phyloP scores from a whole-genome alignment of 2,888 invertebrate species.

The Caenorhabditis uteleia region DNA sequence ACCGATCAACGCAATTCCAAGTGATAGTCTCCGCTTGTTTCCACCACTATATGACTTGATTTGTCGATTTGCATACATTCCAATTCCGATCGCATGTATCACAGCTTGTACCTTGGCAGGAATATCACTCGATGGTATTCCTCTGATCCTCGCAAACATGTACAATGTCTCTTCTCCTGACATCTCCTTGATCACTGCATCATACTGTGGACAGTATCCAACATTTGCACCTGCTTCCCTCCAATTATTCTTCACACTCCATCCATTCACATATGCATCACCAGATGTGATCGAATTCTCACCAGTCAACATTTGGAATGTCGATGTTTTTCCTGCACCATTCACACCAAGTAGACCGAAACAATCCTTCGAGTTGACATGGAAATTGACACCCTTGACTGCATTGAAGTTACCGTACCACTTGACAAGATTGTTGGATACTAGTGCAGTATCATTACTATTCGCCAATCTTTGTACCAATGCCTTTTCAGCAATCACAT shows the following conservation, averaged over 20 bases:
- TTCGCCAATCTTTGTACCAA: slow-evolving; percentile 24
- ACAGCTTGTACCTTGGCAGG: slow-evolving; percentile 44
- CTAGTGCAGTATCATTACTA: slow-evolving; percentile 27
- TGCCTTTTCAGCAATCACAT: slow-evolving; percentile 57
- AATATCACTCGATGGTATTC: slow-evolving; percentile 71
- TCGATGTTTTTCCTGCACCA: slow-evolving; percentile 65
- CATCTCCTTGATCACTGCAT: slow-evolving; percentile 78
- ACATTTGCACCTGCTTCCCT: slow-evolving; percentile 58
- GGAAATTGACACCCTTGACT: slow-evolving; percentile 62
- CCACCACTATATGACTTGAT: slow-evolving; percentile 76
- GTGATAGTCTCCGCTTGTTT: slow-evolving; percentile 80
- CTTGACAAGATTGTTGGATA: slow-evolving; percentile 52
- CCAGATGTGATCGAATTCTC: slow-evolving; percentile 59
- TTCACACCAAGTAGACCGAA: slow-evolving; percentile 65
- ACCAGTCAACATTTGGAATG: slow-evolving; percentile 62
- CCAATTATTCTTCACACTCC: slow-evolving; percentile 59
- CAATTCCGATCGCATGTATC: slow-evolving; percentile 53
- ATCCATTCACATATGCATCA: slow-evolving; percentile 58
- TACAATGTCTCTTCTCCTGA: slow-evolving; percentile 78
- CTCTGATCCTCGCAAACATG: slow-evolving; percentile 78
- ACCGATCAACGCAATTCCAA: slow-evolving; percentile 79
- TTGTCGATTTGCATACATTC: slow-evolving; percentile 54
- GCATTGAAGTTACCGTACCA: slow-evolving; percentile 61
- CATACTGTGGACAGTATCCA: slow-evolving; percentile 82
- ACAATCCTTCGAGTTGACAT: slow-evolving; percentile 55